Conservation (phyloP, 2,113 vertebrate genomes). For the Oreochromis tanganicae region DNA sequence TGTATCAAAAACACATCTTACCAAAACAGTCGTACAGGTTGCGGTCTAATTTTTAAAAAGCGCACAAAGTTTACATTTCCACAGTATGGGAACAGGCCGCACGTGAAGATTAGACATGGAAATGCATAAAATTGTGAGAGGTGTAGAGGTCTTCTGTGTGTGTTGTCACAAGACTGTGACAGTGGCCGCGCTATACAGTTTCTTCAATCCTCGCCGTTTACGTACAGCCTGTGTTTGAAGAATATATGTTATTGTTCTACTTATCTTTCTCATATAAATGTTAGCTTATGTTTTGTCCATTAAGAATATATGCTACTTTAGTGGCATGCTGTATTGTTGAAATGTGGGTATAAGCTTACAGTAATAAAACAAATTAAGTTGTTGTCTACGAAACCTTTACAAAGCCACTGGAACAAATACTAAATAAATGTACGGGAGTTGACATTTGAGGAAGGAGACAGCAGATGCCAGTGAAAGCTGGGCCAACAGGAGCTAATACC, state of each 20-base stretch:
- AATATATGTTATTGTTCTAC: not conserved
- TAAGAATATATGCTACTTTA: not conserved
- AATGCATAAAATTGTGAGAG: slow-evolving; percentile 2
- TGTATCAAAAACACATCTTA: not conserved
- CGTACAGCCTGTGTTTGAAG: not conserved
- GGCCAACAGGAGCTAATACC: not conserved
- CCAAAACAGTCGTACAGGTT: not conserved
- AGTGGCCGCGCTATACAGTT: not conserved
- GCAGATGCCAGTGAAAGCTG: not conserved
- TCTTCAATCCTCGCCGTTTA: not conserved
- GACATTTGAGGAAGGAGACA: slow-evolving; percentile 34
- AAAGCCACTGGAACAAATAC: slow-evolving; percentile 29
- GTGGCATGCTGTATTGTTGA: not conserved
- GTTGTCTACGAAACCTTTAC: slow-evolving; percentile 25
- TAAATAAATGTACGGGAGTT: slow-evolving; percentile 29
- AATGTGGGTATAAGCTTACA: not conserved
- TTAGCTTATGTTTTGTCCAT: not conserved
- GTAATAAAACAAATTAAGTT: not conserved
- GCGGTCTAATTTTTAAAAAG: not conserved
- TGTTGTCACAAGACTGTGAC: slow-evolving; percentile 16
- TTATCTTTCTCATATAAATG: not conserved
- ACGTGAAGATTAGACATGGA: slow-evolving; percentile 23
- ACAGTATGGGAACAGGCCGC: not conserved
- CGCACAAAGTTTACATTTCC: not conserved
- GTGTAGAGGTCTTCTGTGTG: slow-evolving; percentile 27